A percentile compares a stretch with the other conserved stretches of the same genome.
These are phyloP conservation scores for Etheostoma nigrum DNA, from an alignment of 2,797 vertebrate species.

Conservation along the genomic window DNA sequence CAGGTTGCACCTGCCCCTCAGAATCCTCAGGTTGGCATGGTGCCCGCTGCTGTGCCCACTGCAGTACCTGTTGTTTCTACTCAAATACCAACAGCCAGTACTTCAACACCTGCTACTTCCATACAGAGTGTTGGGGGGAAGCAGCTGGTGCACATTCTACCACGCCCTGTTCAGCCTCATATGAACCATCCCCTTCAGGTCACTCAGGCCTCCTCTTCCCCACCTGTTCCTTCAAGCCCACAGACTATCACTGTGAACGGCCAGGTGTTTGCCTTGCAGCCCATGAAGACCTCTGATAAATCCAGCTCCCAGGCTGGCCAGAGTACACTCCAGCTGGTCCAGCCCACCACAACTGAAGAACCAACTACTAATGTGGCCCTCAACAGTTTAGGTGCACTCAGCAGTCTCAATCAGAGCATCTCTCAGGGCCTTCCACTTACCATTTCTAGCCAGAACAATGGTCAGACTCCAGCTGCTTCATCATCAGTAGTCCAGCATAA, in stretches of 20 bases:
- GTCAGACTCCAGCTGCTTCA: constrained; percentile 82
- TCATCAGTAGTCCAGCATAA: constrained; percentile 82
- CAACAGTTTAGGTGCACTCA: constrained; percentile 95
- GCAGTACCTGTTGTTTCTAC: constrained; percentile 82
- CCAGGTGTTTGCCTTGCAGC: constrained; percentile 96
- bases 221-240: constrained; percentile 85
- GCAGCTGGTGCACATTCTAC: constrained; percentile 96
- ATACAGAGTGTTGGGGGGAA: constrained; percentile 93
- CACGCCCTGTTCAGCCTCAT: constrained; percentile 85
- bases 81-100: constrained; percentile 82
- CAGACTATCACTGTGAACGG: constrained; percentile 98
- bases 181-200: constrained; percentile 81
- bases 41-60: constrained; percentile 83
- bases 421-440: constrained; percentile 86
- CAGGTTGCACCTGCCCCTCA: constrained; percentile 88
- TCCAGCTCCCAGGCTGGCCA: constrained; percentile 83
- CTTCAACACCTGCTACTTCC: constrained; percentile 81
- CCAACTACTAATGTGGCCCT: constrained; percentile 95
- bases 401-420: constrained; percentile 97
- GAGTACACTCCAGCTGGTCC: constrained; percentile 93
- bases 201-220: constrained; percentile 81
- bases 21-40: constrained; percentile 86
- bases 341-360: constrained; percentile 95
- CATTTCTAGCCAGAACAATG: constrained; percentile 88
- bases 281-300: constrained; percentile 92